Conservation (phyloP, 2,113 vertebrate genomes). For the Eptesicus fuscus region DNA sequence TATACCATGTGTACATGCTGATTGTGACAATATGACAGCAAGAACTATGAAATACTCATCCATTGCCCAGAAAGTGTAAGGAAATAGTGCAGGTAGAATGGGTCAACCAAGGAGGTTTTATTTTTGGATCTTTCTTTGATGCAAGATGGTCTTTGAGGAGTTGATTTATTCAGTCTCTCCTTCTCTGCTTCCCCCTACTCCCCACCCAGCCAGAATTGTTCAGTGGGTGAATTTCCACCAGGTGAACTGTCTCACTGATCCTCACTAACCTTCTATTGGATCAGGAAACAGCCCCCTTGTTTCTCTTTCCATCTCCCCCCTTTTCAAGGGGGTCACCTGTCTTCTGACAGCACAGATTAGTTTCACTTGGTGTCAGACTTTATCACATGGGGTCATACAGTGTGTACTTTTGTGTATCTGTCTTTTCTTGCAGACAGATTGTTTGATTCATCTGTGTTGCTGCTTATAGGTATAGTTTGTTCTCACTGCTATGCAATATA, state of each 20-base stretch:
- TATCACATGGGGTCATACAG: accelerated
- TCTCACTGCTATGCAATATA: not conserved
- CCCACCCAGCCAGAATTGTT: not conserved
- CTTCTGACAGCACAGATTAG: too few relatives aligned
- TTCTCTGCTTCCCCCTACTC: not conserved
- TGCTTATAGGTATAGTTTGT: accelerated
- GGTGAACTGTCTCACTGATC: accelerated
- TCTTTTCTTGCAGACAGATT: accelerated
- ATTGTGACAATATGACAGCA: accelerated
- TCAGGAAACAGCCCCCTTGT: not conserved
- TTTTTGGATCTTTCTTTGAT: not conserved
- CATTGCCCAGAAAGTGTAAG: too few relatives aligned
- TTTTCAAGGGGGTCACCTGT: not conserved
- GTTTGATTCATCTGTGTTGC: accelerated
- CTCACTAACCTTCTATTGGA: not conserved
- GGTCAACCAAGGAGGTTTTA: accelerated
- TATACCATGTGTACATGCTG: accelerated
- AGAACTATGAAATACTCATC: accelerated
- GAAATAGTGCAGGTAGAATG: accelerated
- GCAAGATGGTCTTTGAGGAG: not conserved
- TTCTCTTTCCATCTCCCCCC: not conserved
- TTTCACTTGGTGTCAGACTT: accelerated
- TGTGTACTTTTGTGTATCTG: accelerated
- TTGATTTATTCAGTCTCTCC: too few relatives aligned
- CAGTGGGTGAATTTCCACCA: too few relatives aligned